phyloP scores from a whole-genome alignment of 2,797 vertebrate species.

The Masticophis lateralis region DNA sequence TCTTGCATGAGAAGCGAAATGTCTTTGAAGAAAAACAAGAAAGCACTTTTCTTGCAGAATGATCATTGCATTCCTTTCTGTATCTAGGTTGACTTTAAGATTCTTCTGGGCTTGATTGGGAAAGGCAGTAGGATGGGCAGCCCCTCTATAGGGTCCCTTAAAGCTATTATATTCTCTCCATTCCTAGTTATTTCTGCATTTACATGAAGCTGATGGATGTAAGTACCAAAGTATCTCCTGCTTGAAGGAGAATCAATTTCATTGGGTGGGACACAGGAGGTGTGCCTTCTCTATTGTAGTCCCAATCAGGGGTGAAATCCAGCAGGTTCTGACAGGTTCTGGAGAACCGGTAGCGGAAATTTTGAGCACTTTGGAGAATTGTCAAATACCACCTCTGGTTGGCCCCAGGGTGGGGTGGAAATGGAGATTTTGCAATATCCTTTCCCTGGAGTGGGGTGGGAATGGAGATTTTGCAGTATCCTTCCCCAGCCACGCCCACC shows the following conservation, averaged over 20 bases:
- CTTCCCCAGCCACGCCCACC: too few relatives aligned
- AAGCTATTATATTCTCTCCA: not conserved
- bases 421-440: too few relatives aligned
- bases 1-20: too few relatives aligned
- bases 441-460: too few relatives aligned
- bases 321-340: too few relatives aligned
- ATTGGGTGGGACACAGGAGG: not conserved
- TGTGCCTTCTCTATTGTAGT: not conserved
- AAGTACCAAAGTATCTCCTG: not conserved
- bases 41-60: not conserved
- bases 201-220: not conserved
- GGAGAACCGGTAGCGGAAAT: too few relatives aligned
- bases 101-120: not conserved
- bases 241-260: not conserved
- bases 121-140: not conserved
- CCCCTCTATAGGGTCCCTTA: not conserved
- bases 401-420: too few relatives aligned
- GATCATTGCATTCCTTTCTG: not conserved
- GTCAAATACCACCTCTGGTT: too few relatives aligned
- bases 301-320: not conserved
- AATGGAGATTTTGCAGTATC: too few relatives aligned
- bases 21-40: too few relatives aligned
- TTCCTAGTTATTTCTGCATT: not conserved
- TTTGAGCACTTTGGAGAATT: too few relatives aligned
- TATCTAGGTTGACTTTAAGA: not conserved